These are phyloP conservation scores for Drosophila meridiana DNA, from an alignment of 2,888 invertebrate species.

Conservation along the genomic window DNA sequence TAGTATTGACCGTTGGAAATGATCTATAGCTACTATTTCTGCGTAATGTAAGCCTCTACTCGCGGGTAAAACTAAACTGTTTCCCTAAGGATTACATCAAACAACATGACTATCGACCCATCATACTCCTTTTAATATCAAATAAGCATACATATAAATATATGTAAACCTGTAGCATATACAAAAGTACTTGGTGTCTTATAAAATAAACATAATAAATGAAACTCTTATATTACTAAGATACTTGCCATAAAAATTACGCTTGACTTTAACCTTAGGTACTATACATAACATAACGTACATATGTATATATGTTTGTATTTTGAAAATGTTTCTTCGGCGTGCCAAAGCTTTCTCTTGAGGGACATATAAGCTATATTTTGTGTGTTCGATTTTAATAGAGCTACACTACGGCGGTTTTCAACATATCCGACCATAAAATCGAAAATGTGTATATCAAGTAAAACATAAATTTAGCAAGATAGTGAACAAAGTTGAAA, in stretches of 20 bases:
- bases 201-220: conserved; percentile 64
- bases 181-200: conserved; percentile 75
- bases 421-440: background rate
- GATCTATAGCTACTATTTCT: conserved; percentile 2
- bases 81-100: conserved; percentile 1
- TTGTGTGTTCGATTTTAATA: background rate
- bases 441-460: background rate
- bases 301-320: background rate
- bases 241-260: conserved; percentile 48
- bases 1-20: background rate
- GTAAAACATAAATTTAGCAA: background rate
- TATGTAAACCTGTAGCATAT: conserved; percentile 67
- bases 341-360: background rate
- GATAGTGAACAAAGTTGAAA: background rate
- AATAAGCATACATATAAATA: conserved; percentile 54
- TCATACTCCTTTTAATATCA: conserved; percentile 57
- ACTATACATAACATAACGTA: background rate
- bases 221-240: conserved; percentile 52
- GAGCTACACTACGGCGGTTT: background rate
- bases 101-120: conserved; percentile 22
- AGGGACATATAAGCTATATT: background rate
- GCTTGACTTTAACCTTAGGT: conserved; percentile 43
- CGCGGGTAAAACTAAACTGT: conserved; percentile 1
- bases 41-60: background rate
- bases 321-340: background rate